phyloP scores from a whole-genome alignment of 2,797 vertebrate species.

The Erpetoichthys calabaricus region DNA sequence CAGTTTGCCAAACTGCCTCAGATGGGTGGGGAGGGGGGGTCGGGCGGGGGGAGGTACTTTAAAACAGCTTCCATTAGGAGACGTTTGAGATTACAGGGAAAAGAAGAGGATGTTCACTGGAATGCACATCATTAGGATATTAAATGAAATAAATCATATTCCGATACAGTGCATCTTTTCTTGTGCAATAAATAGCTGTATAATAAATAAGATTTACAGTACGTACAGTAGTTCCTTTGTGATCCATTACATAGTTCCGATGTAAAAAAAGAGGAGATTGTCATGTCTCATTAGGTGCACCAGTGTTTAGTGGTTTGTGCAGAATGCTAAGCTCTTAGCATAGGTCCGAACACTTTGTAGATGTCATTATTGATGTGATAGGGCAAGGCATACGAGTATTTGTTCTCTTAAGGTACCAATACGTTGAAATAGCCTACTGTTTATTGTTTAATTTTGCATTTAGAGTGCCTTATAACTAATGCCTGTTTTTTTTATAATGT shows the following conservation, averaged over 20 bases:
- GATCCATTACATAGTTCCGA: slow-evolving; percentile 27
- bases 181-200: slow-evolving; percentile 90
- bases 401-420: slow-evolving; percentile 31
- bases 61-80: slow-evolving; percentile 38
- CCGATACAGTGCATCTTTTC: slow-evolving; percentile 79
- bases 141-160: slow-evolving; percentile 44
- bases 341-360: slow-evolving; percentile 16
- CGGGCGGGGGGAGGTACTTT: background rate
- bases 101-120: slow-evolving; percentile 64
- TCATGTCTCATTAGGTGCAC: slow-evolving; percentile 23
- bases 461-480: slow-evolving; percentile 99
- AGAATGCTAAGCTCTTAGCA: slow-evolving; percentile 10
- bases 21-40: slow-evolving; percentile 20
- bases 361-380: slow-evolving; percentile 30
- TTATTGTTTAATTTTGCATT: slow-evolving; percentile 77
- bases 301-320: slow-evolving; percentile 18
- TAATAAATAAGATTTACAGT: slow-evolving; percentile 38
- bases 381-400: slow-evolving; percentile 43
- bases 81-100: slow-evolving; percentile 57
- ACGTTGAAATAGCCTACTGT: slow-evolving; percentile 20
- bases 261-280: slow-evolving; percentile 21
- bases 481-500: slow-evolving; percentile 75
- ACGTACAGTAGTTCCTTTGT: slow-evolving; percentile 26
- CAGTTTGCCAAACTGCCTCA: slow-evolving; percentile 29
- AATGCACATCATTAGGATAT: slow-evolving; percentile 95